These are phyloP conservation scores for Chroicocephalus ridibundus DNA, from an alignment of 2,113 vertebrate species.

Conservation along the genomic window DNA sequence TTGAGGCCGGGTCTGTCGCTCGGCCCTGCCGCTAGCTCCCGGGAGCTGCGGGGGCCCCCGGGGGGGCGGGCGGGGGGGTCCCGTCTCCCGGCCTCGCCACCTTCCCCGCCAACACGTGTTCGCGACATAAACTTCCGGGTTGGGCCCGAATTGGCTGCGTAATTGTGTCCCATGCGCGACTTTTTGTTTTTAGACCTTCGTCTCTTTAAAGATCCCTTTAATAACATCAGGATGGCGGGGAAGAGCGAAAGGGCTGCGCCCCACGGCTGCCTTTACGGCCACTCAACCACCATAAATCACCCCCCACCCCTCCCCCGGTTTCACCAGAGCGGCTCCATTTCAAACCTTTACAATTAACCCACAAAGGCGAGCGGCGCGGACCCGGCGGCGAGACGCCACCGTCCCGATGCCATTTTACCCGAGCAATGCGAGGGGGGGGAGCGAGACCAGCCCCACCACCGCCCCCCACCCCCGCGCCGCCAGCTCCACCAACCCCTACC, in stretches of 20 bases:
- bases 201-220: not conserved
- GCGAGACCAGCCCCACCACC: not conserved
- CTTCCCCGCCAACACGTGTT: slow-evolving; percentile 75
- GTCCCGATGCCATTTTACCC: not conserved
- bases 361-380: not conserved
- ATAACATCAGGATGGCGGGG: not conserved
- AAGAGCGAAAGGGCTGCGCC: not conserved
- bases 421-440: not conserved
- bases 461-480: not conserved
- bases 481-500: not conserved
- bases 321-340: not conserved
- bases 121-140: slow-evolving; percentile 84
- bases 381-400: not conserved
- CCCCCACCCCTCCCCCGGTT: no score
- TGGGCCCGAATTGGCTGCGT: slow-evolving; percentile 69
- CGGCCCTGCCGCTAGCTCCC: not conserved
- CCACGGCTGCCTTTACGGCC: not conserved
- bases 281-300: not conserved
- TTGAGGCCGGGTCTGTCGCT: slow-evolving; percentile 2
- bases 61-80: not conserved
- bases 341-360: not conserved
- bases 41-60: not conserved
- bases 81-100: slow-evolving; percentile 20
- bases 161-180: slow-evolving; percentile 47
- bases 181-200: slow-evolving; percentile 37